Evolutionary conservation across 2,113 vertebrate species (phyloP).

Genomic region (Acrocephalus kingi): DNA sequence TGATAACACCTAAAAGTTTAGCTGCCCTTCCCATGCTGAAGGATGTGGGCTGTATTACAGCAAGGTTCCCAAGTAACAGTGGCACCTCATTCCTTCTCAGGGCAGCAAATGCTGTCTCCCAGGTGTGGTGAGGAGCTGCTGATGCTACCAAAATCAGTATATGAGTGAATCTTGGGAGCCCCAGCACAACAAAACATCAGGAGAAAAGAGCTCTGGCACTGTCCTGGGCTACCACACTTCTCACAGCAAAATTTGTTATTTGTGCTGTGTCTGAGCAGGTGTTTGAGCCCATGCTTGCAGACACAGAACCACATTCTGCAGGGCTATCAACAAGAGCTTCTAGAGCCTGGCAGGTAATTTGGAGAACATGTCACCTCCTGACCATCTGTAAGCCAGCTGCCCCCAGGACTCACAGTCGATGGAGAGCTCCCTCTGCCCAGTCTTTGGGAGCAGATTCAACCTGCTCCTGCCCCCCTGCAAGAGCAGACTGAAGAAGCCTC

Average conservation of each 20-base stretch:
- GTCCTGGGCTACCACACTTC: not conserved
- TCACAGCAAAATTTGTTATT: not conserved
- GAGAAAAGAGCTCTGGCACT: not conserved
- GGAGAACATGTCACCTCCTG: not conserved
- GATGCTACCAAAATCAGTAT: not conserved
- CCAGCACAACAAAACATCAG: not conserved
- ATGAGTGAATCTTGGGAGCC: not conserved
- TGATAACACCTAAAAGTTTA: not conserved
- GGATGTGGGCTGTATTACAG: not conserved
- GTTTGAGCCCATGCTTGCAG: not conserved
- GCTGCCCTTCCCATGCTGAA: not conserved
- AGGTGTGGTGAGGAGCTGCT: not conserved
- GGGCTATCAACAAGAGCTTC: not conserved
- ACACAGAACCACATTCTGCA: not conserved
- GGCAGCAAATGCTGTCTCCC: not conserved
- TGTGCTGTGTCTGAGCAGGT: not conserved
- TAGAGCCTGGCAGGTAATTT: not conserved
- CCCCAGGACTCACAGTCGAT: not conserved
- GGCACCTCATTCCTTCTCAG: not conserved
- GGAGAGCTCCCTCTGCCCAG: not conserved
- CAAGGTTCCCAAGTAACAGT: not conserved
- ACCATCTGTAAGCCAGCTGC: not conserved
- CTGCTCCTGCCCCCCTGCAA: not conserved
- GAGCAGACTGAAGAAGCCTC: not conserved
- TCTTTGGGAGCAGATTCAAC: not conserved